These are phyloP conservation scores for Ooceraea biroi DNA, from an alignment of 1,140 invertebrate genomes.

Conservation along the genomic window DNA sequence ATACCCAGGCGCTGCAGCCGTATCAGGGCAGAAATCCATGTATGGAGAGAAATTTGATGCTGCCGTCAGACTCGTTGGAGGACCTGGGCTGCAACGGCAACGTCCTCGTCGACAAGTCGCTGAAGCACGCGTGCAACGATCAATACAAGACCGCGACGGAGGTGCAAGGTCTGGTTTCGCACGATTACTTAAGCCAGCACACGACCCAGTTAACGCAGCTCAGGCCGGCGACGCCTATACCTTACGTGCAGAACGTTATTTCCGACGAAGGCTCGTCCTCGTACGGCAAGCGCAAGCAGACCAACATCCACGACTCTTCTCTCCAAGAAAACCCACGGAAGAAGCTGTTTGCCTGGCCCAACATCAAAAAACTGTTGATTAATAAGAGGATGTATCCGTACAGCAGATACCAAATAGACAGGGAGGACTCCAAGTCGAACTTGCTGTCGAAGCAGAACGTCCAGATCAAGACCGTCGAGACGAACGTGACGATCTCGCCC, in stretches of 20 bases:
- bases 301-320: constrained; percentile 84
- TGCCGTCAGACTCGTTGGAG: constrained; percentile 87
- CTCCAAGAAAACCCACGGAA: constrained; percentile 72
- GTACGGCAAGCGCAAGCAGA: constrained; percentile 84
- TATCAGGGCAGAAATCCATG: constrained; percentile 96
- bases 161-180: constrained; percentile 85
- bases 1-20: constrained; percentile 88
- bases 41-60: constrained; percentile 93
- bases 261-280: constrained; percentile 80
- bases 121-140: constrained; percentile 87
- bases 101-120: constrained; percentile 90
- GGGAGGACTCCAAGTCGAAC: constrained; percentile 83
- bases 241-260: constrained; percentile 93
- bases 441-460: constrained; percentile 78
- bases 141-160: constrained; percentile 82
- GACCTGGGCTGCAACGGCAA: constrained; percentile 87
- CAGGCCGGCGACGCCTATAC: constrained; percentile 88
- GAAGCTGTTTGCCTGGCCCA: constrained; percentile 75
- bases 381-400: constrained; percentile 79
- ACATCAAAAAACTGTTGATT: constrained; percentile 76
- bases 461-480: constrained; percentile 79
- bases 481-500: constrained; percentile 80
- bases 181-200: constrained; percentile 84
- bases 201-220: constrained; percentile 78
- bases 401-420: constrained; percentile 80